Percentiles rank a stretch among this genome's conserved stretches.
Evolutionary conservation across 2,797 vertebrate species (phyloP).

Genomic region (Cheirogaleus major): DNA sequence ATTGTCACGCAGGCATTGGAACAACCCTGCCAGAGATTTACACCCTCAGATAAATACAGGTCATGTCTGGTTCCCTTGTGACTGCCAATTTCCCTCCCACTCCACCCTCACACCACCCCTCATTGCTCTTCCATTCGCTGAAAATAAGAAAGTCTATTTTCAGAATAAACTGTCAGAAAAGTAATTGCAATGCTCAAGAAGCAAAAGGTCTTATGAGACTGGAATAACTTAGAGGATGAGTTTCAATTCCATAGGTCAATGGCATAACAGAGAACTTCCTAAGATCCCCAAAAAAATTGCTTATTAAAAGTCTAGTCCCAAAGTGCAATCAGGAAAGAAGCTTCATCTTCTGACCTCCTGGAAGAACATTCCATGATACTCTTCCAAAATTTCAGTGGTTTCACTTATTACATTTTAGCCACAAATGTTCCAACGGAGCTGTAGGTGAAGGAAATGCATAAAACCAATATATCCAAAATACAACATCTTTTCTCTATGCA

Average conservation of each 20-base stretch:
- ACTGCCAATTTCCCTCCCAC: not conserved
- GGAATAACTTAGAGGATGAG: not conserved
- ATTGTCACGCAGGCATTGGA: not conserved
- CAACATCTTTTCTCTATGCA: conserved; percentile 12
- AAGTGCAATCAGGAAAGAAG: not conserved
- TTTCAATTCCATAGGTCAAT: not conserved
- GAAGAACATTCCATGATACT: not conserved
- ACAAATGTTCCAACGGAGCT: conserved; percentile 34
- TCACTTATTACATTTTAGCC: conserved; percentile 52
- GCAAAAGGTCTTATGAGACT: not conserved
- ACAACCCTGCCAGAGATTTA: not conserved
- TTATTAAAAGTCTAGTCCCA: conserved; percentile 24
- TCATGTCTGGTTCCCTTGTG: not conserved
- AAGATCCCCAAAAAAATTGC: not conserved
- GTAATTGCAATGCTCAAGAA: not conserved
- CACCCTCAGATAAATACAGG: not conserved
- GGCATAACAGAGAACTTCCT: conserved; percentile 3
- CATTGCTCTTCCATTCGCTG: not conserved
- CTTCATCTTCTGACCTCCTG: not conserved
- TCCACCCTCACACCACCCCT: not conserved
- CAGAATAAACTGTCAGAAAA: conserved; percentile 5
- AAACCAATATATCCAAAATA: conserved; percentile 36
- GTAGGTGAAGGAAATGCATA: conserved; percentile 20
- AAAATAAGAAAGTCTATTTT: not conserved
- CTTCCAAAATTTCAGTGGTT: not conserved